These are phyloP conservation scores for Fundulus diaphanus DNA, from an alignment of 2,797 vertebrate species.

Conservation along the genomic window DNA sequence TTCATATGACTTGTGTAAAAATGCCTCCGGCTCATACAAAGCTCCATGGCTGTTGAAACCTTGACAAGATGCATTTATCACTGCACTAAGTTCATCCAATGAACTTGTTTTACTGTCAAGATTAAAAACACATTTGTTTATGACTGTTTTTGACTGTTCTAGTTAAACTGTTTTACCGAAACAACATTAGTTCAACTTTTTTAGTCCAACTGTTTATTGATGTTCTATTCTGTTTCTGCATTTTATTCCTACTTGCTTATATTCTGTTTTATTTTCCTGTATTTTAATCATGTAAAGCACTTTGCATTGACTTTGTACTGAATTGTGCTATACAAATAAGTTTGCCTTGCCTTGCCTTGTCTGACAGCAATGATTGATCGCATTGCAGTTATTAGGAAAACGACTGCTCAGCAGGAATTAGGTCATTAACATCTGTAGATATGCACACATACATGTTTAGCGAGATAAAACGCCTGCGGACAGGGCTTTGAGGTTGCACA, in stretches of 20 bases:
- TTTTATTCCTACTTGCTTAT: too few species aligned
- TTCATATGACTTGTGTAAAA: not conserved
- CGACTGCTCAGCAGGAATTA: not conserved
- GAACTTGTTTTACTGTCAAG: not conserved
- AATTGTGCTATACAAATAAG: too few species aligned
- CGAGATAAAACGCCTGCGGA: not conserved
- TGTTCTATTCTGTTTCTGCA: too few species aligned
- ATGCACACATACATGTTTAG: not conserved
- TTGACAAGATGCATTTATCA: not conserved
- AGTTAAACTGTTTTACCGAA: too few species aligned
- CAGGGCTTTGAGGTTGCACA: not conserved
- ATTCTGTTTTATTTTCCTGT: too few species aligned
- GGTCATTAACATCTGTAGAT: not conserved
- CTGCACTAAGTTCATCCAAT: not conserved
- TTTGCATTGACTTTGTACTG: too few species aligned
- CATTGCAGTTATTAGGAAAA: not conserved
- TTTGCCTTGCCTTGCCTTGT: too few species aligned
- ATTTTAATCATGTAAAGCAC: too few species aligned
- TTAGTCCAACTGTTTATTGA: too few species aligned
- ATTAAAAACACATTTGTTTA: too few species aligned
- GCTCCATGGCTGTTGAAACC: not conserved
- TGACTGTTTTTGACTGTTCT: too few species aligned
- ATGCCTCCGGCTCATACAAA: not conserved
- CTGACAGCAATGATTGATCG: not conserved
- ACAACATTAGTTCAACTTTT: too few species aligned